Evolutionary conservation across 1,140 invertebrate species (phyloP).

Genomic region (Archivesica marissinica): DNA sequence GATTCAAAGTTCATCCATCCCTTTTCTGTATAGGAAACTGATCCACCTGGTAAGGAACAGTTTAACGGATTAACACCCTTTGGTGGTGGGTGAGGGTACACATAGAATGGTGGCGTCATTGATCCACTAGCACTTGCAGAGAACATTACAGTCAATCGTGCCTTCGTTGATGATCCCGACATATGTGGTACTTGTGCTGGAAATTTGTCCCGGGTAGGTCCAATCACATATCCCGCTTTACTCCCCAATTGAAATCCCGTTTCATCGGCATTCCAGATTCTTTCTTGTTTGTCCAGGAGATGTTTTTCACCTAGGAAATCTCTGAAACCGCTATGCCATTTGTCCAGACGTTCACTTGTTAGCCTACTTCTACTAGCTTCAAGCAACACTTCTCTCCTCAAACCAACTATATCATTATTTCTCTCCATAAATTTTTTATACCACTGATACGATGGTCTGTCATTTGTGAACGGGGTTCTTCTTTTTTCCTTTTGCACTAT

Average conservation of each 20-base stretch:
- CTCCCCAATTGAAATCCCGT: constrained; percentile 31
- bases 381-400: constrained; percentile 21
- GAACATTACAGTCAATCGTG: constrained; percentile 30
- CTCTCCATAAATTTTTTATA: constrained; percentile 38
- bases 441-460: constrained; percentile 40
- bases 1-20: constrained; percentile 53
- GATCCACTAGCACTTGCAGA: constrained; percentile 19
- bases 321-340: constrained; percentile 28
- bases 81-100: constrained; percentile 17
- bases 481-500: constrained; percentile 35
- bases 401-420: constrained; percentile 23
- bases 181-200: constrained; percentile 11
- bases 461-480: constrained; percentile 28
- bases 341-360: not conserved
- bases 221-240: constrained; percentile 40
- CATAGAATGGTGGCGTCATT: constrained; percentile 48
- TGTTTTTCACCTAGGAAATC: constrained; percentile 29
- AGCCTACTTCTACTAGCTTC: constrained; percentile 33
- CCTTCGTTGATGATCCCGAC: not conserved
- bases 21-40: constrained; percentile 56
- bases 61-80: constrained; percentile 17
- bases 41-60: not conserved
- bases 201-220: not conserved
- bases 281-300: constrained; percentile 22
- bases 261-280: constrained; percentile 54